Evolutionary conservation across 2,113 vertebrate species (phyloP), one percentile per base, ranked within the genome.

Genomic region (Calidris pygmaea): DNA sequence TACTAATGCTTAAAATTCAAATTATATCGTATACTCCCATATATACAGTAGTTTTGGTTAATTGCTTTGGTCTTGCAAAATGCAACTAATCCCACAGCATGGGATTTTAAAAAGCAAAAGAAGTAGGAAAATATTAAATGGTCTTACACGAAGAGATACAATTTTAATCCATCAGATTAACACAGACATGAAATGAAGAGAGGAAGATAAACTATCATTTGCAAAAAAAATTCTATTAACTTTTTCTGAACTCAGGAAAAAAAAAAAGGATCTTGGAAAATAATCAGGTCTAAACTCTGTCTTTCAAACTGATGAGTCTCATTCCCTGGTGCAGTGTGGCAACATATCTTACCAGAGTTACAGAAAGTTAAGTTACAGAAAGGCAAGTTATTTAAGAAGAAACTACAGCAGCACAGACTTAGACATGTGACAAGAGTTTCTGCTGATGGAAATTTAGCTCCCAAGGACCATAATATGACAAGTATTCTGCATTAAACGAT

Each of bases 231-330:
- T 81, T 62, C 50, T 20, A 14, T 7, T 30, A 89, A 73, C 23
- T 85, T 89, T 39, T 22, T 26, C 9, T 82, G 68, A 95, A 73
- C 74, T 78, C 50, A 62, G 35, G 4, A 30, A 9, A 9, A 34
- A 88, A 79, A 93, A 85, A 41, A 29, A 67, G 68, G 35, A 18
- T 62, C 32, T 94, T 81, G 63, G 74, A 53, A 84, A 81, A 84
- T 3, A 75, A 48, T 12, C n/a, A 50, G 37, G 22, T 37, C 29
- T 75, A 20, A 35, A 50, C 7, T 34, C 41, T 43, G 24, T 24
- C 43, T 90, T 78, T 67, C 21, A 63, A 94, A 93, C 0, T 75
- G 34, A 84, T 47, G 4, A 70, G 56, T 59, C 68, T 87, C 85
- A 55, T 83, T 78, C 27, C 83, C 45, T 83, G 65, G 29, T 55